Base-by-base conservation (phyloP, 2,888 invertebrate genomes). In the Gastrophysa polygoni region DNA sequence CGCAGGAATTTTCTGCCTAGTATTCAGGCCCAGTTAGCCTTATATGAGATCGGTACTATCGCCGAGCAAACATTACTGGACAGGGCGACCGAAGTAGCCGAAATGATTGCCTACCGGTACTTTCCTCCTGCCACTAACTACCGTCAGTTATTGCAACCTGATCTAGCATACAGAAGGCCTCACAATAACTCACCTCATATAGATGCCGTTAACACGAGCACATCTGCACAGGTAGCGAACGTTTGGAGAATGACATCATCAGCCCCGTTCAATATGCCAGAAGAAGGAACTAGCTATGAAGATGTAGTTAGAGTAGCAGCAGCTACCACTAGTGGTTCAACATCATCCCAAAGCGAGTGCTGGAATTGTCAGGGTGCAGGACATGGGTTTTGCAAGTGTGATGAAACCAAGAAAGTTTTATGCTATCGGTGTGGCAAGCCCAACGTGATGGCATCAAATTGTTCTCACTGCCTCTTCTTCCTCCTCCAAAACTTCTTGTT, bases 71-170 rank as follows among this genome's bases (percentile, higher is more conserved):
- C 49, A 10, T 14, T 28, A 8, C 18, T 64, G 6, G 16, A 54
- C 11, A 57, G 59, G 14, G 18, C 38, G 2, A 46, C 61, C 7
- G 64, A 64, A 44, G 64, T 61, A 29, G 48, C 59, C n/a, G 55
- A 61, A 24, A 5, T 44, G 17, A 0, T 59, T 1, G 38, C 29
- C n/a, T 46, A 57, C 16, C 8, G 47, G 2, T 61, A 61, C 34
- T 10, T 8, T 10, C 58, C 61, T 11, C 64, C 60, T 3, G 38
- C 60, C 1, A 29, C 55, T 1, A 48, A 44, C n/a, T 34, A 48
- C 16, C 28, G 49, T 20, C 10, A 52, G n/a, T 17, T 59, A n/a
- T 28, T 59, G 21, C 52, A 59, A 59, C 59, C 52, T 8, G 54
- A 46, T 16, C 28, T 59, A 14, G 59, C 59, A 5, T 59, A 59